phyloP scores from a whole-genome alignment of 2,113 vertebrate genomes.

The Helogale parvula region DNA sequence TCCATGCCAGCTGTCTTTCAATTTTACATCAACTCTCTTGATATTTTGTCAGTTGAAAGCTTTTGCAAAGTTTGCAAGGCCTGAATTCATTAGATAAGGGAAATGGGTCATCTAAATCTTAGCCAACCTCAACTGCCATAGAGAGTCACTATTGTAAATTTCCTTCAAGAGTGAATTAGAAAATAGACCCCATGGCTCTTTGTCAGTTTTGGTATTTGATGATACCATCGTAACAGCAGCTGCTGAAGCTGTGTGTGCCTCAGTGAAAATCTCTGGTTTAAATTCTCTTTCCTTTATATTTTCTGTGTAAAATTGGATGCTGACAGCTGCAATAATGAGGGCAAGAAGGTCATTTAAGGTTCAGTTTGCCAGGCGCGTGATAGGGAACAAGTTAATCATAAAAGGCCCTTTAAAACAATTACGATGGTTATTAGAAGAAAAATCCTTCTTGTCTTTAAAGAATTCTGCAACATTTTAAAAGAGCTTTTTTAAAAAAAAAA shows the following conservation, averaged over 20 bases:
- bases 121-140: slow-evolving; percentile 50
- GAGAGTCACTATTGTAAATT: slow-evolving; percentile 61
- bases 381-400: not conserved
- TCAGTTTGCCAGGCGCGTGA: slow-evolving; percentile 37
- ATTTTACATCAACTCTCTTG: slow-evolving; percentile 68
- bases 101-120: slow-evolving; percentile 76
- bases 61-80: slow-evolving; percentile 68
- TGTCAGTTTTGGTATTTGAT: slow-evolving; percentile 61
- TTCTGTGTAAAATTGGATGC: slow-evolving; percentile 56
- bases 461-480: slow-evolving; percentile 45
- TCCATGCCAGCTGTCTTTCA: slow-evolving; percentile 68
- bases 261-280: slow-evolving; percentile 64
- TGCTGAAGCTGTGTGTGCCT: slow-evolving; percentile 50
- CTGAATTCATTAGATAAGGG: slow-evolving; percentile 79
- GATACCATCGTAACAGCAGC: slow-evolving; percentile 65
- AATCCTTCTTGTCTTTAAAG: slow-evolving; percentile 41
- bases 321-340: slow-evolving; percentile 43
- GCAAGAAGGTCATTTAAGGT: slow-evolving; percentile 42
- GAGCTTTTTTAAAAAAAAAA: not conserved
- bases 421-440: slow-evolving; percentile 48
- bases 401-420: slow-evolving; percentile 51
- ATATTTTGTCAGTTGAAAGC: slow-evolving; percentile 76
- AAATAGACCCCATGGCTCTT: slow-evolving; percentile 68
- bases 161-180: slow-evolving; percentile 69
- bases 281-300: slow-evolving; percentile 68